Evolutionary conservation across 2,797 vertebrate genomes (phyloP).

Genomic region (Onychomys torridus): DNA sequence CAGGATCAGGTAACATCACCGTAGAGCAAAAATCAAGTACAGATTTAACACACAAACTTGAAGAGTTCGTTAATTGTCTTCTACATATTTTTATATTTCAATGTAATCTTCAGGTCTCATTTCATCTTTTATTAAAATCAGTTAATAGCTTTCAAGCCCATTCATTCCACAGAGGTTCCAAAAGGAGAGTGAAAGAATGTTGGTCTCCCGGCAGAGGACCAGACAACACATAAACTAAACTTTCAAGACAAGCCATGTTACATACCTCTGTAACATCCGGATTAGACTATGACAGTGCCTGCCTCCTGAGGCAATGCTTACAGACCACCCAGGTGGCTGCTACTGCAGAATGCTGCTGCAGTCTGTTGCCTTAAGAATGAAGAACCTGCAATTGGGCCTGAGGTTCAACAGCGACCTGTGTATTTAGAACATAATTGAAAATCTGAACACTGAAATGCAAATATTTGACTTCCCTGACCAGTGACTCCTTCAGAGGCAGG

Average conservation of each 20-base stretch:
- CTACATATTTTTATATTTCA: constrained; percentile 21
- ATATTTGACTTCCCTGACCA: background rate
- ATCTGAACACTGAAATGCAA: constrained; percentile 5
- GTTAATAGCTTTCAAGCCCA: constrained; percentile 65
- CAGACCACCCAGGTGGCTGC: constrained; percentile 79
- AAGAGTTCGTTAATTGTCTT: background rate
- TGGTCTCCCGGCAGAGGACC: constrained; percentile 58
- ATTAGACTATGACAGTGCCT: constrained; percentile 68
- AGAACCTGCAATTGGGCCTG: background rate
- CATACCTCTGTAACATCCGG: constrained; percentile 81
- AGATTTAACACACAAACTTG: background rate
- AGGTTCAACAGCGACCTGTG: background rate
- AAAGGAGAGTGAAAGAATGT: constrained; percentile 71
- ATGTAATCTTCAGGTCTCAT: background rate
- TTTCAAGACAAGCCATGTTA: constrained; percentile 75
- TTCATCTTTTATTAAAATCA: constrained; percentile 66
- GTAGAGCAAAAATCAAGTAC: background rate
- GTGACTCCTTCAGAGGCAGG: background rate
- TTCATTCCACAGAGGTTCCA: constrained; percentile 67
- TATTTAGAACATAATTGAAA: constrained; percentile 19
- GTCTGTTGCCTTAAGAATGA: constrained; percentile 31
- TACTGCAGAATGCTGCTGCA: background rate
- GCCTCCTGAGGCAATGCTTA: constrained; percentile 60
- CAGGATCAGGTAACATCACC: background rate
- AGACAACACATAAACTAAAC: constrained; percentile 77